A percentile compares a stretch with the other conserved stretches of the same genome.
Conservation (phyloP, 1,140 invertebrate genomes). For the Caenorhabditis briggsae region DNA sequence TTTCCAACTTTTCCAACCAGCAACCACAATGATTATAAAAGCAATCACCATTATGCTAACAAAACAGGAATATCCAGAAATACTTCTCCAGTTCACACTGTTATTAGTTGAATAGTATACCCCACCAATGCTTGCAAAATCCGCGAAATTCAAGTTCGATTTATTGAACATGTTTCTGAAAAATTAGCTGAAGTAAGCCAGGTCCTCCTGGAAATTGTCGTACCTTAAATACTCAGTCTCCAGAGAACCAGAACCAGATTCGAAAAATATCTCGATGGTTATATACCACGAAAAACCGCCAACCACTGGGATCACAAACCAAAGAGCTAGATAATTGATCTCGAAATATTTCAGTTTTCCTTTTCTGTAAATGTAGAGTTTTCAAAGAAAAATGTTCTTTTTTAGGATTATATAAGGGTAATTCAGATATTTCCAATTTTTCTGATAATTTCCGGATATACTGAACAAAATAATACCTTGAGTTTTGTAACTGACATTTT, state of each 20-base stretch:
- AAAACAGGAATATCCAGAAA: not conserved
- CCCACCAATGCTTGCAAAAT: not conserved
- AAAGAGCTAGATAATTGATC: not conserved
- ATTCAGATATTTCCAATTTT: no score
- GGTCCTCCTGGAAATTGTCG: no score
- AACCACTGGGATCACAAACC: not conserved
- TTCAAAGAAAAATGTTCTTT: no score
- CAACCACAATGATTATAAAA: not conserved
- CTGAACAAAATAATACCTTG: no score
- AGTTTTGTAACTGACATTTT: no score
- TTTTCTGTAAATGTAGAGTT: not conserved
- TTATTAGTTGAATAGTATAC: not conserved
- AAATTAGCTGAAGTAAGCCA: not conserved
- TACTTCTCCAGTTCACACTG: not conserved
- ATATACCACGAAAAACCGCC: not conserved
- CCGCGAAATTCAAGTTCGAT: not conserved
- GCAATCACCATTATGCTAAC: not conserved
- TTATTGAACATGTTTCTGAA: not conserved
- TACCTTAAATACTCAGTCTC: no score
- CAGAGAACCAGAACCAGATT: not conserved
- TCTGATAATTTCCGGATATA: no score
- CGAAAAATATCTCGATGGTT: not conserved
- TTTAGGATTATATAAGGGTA: no score
- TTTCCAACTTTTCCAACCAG: not conserved
- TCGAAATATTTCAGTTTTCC: conserved; percentile 9